These are phyloP conservation scores for Steinernema carpocapsae DNA, from an alignment of 2,888 invertebrate species.

Conservation along the genomic window DNA sequence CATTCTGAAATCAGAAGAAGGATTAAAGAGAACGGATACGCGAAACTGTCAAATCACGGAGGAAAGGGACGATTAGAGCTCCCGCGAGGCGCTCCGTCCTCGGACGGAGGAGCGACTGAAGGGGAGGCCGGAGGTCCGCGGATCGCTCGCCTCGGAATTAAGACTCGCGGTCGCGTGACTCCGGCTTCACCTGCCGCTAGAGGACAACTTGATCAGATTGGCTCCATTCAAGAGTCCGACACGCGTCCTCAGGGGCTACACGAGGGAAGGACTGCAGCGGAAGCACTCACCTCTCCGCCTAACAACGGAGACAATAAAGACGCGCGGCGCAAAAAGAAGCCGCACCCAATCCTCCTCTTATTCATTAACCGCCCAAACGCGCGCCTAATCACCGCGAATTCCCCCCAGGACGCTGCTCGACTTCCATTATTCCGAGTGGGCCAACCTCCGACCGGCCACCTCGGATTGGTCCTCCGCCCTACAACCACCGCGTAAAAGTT, in stretches of 20 bases:
- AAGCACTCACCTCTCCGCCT: constrained; percentile 2
- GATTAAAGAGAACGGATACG: neutral
- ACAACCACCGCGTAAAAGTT: neutral
- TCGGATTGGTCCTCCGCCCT: neutral
- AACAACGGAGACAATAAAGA: neutral
- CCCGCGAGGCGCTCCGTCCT: neutral
- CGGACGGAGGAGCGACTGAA: neutral
- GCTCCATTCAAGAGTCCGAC: neutral
- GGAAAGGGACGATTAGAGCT: neutral
- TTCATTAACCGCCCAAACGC: constrained; percentile 18
- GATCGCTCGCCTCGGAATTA: constrained; percentile 17
- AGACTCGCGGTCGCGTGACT: constrained; percentile 25
- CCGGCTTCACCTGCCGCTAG: constrained; percentile 18
- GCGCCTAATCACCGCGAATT: constrained; percentile 24
- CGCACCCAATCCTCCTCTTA: neutral
- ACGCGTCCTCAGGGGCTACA: neutral
- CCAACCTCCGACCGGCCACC: constrained; percentile 17
- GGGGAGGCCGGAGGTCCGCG: no score
- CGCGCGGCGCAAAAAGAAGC: neutral
- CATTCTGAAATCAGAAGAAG: constrained; percentile 7
- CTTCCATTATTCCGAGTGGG: neutral
- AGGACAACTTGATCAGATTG: constrained; percentile 21
- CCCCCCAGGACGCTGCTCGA: neutral
- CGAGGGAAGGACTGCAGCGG: neutral
- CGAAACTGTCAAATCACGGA: neutral